Evolutionary conservation across 92 coral and sea anemone genomes (phyloP), one percentile per base, ranked within the genome.

Genomic region (Pocillopora grandis): DNA sequence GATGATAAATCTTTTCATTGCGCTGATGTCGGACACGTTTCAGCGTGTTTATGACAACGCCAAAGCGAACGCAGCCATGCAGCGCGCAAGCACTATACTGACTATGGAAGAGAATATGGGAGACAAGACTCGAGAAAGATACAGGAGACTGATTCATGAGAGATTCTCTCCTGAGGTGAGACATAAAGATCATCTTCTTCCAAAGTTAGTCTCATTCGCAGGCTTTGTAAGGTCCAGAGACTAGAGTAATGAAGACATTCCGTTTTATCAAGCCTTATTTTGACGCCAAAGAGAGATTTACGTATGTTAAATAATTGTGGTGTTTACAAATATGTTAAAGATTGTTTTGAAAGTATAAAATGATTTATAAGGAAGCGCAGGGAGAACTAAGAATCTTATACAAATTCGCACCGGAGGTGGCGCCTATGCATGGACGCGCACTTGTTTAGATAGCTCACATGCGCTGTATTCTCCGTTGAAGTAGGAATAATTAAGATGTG

Each of bases 41-140:
- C 99, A 97, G 90, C 94, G 99, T 42, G 99, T 97, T 20, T 95
- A 97, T 71, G 99, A 97, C 71, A 97, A 97, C 87, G 99, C 99
- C 35, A 94, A 91, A 62, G 99, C 99, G 0, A 97, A 97, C 76
- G 93, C 99, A 5, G 97, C 94, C 69, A 97, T 97, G 99, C 98
- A 92, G 85, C 93, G 98, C n/a, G 99, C 99, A 0, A 95, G 91
- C 72, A 88, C 93, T 0, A 95, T 97, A 42, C 88, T 94, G 18
- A 77, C 88, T 15, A 83, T 97, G 79, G 99, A 97, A 85, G 94
- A 92, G 62, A 88, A 87, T 31, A 94, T 97, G 99, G 89, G 93
- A 8, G 75, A 70, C n/a, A 90, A 81, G 60, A 85, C 86, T 15
- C 91, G 91, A 5, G 95, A 97, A 67, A 75, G 59, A 66, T 89